phyloP scores from a whole-genome alignment of 2,888 invertebrate genomes.

The Eugnorisma glareosa region DNA sequence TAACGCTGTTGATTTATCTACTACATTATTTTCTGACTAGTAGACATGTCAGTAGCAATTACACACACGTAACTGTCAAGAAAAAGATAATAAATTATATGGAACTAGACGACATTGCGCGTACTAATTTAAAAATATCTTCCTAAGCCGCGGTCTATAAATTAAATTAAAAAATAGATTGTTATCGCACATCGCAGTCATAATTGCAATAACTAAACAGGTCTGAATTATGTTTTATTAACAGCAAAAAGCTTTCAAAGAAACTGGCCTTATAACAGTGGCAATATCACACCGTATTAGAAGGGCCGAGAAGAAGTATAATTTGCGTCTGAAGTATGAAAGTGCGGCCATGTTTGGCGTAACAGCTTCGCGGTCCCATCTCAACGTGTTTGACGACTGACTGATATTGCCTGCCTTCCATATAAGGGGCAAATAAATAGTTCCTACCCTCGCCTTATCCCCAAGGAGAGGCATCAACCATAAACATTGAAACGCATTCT shows the following conservation, averaged over 20 bases:
- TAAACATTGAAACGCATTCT: constrained; percentile 53
- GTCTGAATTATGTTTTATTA: constrained; percentile 40
- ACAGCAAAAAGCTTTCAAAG: constrained; percentile 40
- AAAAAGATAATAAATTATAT: background rate
- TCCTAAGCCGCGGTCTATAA: background rate
- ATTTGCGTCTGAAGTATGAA: constrained; percentile 55
- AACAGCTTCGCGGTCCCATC: constrained; percentile 38
- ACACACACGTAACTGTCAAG: constrained; percentile 2
- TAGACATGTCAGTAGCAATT: constrained; percentile 2
- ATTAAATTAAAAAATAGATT: constrained; percentile 22
- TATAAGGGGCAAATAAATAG: constrained; percentile 62
- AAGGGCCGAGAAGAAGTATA: constrained; percentile 55
- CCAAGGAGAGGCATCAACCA: constrained; percentile 37
- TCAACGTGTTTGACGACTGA: constrained; percentile 60
- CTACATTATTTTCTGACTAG: background rate
- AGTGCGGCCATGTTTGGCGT: constrained; percentile 53
- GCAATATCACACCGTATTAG: constrained; percentile 48
- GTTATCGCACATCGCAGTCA: constrained; percentile 8
- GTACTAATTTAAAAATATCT: background rate
- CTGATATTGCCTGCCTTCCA: constrained; percentile 58
- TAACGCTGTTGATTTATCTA: background rate
- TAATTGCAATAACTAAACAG: constrained; percentile 39
- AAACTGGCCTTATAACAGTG: constrained; percentile 8
- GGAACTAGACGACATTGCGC: background rate
- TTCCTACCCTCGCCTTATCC: constrained; percentile 53